Percentiles rank a stretch among this genome's conserved stretches.
phyloP scores from a whole-genome alignment of 1,140 invertebrate genomes.

The Camponotus pennsylvanicus region DNA sequence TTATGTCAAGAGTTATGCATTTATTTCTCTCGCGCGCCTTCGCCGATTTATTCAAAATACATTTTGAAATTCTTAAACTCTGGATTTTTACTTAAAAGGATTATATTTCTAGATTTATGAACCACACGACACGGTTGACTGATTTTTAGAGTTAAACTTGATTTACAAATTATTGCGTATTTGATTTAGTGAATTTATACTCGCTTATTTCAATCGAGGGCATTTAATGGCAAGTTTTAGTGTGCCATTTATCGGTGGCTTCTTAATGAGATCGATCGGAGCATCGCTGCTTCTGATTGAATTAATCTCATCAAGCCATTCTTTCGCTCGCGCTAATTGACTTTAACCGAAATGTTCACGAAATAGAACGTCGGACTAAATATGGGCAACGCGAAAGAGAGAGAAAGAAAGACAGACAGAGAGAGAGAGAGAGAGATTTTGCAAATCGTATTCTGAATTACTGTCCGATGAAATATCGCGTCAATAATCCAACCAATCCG shows the following conservation, averaged over 20 bases:
- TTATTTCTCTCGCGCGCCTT: background rate
- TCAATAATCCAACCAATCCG: conserved; percentile 51
- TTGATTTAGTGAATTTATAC: conserved; percentile 8
- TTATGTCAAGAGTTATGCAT: background rate
- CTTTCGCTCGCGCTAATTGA: conserved; percentile 38
- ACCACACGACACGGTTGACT: background rate
- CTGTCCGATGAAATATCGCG: conserved; percentile 43
- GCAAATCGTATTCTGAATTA: conserved; percentile 44
- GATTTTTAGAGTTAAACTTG: background rate
- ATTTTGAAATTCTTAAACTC: background rate
- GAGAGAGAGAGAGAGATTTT: background rate
- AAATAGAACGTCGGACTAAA: conserved; percentile 36
- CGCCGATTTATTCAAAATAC: background rate
- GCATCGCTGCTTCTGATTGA: conserved; percentile 22
- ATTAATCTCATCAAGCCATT: conserved; percentile 32
- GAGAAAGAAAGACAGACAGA: too few relatives aligned
- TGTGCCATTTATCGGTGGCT: conserved; percentile 14
- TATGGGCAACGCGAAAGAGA: conserved; percentile 4
- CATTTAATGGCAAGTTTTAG: conserved; percentile 3
- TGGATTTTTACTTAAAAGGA: background rate
- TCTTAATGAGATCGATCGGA: conserved; percentile 38
- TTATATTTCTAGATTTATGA: background rate
- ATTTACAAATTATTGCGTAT: background rate
- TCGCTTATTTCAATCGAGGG: conserved; percentile 24
- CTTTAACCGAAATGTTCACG: conserved; percentile 1